Evolutionary conservation across 2,113 vertebrate genomes (phyloP).

Genomic region (Grallaria varia): DNA sequence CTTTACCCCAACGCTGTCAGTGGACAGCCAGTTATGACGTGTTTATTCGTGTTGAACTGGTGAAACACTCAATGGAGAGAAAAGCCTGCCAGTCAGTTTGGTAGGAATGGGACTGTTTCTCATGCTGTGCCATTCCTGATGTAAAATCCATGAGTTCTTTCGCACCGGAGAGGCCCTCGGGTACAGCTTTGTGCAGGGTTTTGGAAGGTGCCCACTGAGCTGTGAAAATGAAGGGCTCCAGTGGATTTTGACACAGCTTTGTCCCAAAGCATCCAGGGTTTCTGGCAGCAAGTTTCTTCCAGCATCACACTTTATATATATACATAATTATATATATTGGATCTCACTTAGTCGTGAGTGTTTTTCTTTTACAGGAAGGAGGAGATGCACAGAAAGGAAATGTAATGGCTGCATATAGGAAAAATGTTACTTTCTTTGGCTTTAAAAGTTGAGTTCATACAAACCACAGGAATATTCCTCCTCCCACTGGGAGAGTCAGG

Average conservation of each 20-base stretch:
- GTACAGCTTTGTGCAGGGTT: background rate
- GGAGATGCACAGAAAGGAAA: conserved; percentile 57
- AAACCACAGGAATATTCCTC: conserved; percentile 51
- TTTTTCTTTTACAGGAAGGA: conserved; percentile 52
- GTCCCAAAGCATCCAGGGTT: conserved; percentile 30
- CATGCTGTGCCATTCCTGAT: background rate
- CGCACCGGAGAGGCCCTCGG: background rate
- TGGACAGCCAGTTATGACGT: background rate
- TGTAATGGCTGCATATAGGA: conserved; percentile 52
- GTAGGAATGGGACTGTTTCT: background rate
- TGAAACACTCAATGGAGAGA: background rate
- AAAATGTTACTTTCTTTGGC: conserved; percentile 70
- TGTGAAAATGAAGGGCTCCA: background rate
- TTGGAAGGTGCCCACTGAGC: background rate
- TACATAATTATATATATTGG: conserved; percentile 45
- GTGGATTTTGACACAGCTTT: conserved; percentile 19
- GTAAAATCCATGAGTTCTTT: background rate
- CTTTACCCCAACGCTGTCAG: background rate
- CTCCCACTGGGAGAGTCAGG: conserved; percentile 44
- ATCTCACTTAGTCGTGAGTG: conserved; percentile 17
- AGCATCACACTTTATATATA: conserved; percentile 33
- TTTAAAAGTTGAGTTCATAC: conserved; percentile 37
- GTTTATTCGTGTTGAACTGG: background rate
- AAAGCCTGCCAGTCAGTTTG: background rate
- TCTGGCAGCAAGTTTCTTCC: conserved; percentile 58